A percentile compares a stretch with the other conserved stretches of the same genome.
phyloP scores from a whole-genome alignment of 2,888 invertebrate genomes.

The Thelaira solivaga region DNA sequence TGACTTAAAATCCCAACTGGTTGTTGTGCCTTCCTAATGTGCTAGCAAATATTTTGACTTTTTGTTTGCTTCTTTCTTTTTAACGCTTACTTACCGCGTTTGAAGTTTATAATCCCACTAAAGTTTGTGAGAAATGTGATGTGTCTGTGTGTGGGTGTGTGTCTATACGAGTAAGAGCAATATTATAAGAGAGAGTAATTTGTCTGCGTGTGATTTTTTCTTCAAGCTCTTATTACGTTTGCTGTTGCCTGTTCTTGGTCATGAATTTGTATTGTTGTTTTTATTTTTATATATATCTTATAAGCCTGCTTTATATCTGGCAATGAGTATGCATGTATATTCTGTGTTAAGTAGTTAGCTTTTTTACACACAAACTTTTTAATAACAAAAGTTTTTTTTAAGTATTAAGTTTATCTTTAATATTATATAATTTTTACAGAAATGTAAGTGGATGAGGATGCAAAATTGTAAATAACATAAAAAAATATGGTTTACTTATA shows the following conservation, averaged over 20 bases:
- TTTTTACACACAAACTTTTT: not conserved
- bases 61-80: too few relatives aligned
- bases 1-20: too few relatives aligned
- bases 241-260: not conserved
- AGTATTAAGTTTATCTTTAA: constrained; percentile 47
- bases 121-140: too few relatives aligned
- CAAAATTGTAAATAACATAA: not conserved
- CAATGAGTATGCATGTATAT: not conserved
- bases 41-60: too few relatives aligned
- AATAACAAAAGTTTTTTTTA: constrained; percentile 45
- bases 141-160: too few relatives aligned
- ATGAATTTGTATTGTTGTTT: not conserved
- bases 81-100: too few relatives aligned
- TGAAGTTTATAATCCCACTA: too few relatives aligned
- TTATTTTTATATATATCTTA: not conserved
- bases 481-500: not conserved
- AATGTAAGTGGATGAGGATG: not conserved
- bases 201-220: not conserved
- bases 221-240: not conserved
- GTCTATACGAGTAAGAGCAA: too few relatives aligned
- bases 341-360: not conserved
- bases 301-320: too few relatives aligned
- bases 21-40: too few relatives aligned
- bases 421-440: constrained; percentile 43
- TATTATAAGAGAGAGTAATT: not conserved